Evolutionary conservation across 1,140 invertebrate species (phyloP), one percentile per base, ranked within the genome.

Genomic region (Drosophila subpulchrella): DNA sequence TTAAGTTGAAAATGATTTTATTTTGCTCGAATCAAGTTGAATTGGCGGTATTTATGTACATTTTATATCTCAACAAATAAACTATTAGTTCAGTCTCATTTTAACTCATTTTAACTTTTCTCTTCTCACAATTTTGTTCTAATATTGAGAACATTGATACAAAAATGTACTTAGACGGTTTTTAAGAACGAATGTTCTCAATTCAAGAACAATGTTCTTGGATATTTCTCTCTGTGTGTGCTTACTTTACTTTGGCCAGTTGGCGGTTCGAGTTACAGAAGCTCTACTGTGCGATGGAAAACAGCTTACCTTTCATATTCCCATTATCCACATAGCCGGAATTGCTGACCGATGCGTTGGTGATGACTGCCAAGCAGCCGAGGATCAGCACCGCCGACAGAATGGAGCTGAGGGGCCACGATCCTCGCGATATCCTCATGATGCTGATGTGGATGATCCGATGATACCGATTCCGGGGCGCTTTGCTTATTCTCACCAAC

Each of bases 281-380:
- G 57, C 57, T 48, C 44, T 32, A 59, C 57, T 59, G 57, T 59
- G 17, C 24, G 48, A 8, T 27, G 30, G 6, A 51, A 66, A 74
- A 75, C 51, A 39, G 79, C 89, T 88, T 81, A 91, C 90, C 90
- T 91, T 91, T 91, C 73, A 85, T 91, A 77, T 91, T 78, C 59
- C 85, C 90, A 59, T 82, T 71, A 78, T 91, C 90, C 20, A 84
- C 90, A 63, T 91, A 91, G 63, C 90, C 90, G 42, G 89, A 68
- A 59, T 90, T 91, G 53, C 75, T 67, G 32, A 66, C 74, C 15
- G 81, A 72, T 51, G 68, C 61, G 32, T 38, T 39, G 30, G 58
- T 36, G 34, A 36, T 17, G 36, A 53, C 65, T 41, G 67, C 67
- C 65, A 58, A 44, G 17, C 41, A 48, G 50, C 47, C 30, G 55